Evolutionary conservation across 30 jellyfish, hydroid and myxozoan genomes (phyloP).

Genomic region (Nemopilema nomurai): DNA sequence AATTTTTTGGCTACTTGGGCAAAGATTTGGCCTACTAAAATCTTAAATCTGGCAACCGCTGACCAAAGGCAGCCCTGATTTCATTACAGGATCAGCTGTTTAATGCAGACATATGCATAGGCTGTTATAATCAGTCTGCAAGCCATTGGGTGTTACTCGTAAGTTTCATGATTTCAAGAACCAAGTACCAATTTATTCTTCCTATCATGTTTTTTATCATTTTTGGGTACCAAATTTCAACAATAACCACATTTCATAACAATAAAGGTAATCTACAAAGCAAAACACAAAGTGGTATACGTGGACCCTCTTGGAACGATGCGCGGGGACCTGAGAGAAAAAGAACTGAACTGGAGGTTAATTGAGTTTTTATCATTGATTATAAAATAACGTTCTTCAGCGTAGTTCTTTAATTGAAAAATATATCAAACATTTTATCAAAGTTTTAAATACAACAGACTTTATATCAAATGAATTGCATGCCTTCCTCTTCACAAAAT

Average conservation of each 20-base stretch:
- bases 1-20: too few species aligned
- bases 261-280: conserved; percentile 4
- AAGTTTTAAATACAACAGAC: background rate
- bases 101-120: conserved; percentile 3
- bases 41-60: too few species aligned
- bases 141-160: conserved; percentile 7
- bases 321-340: background rate
- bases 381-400: background rate
- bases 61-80: background rate
- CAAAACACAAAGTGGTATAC: background rate
- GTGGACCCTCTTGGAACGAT: conserved; percentile 8
- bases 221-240: background rate
- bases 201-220: background rate
- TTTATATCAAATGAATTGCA: background rate
- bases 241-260: background rate
- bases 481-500: background rate
- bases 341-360: conserved; percentile 3
- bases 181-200: background rate
- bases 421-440: background rate
- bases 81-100: conserved; percentile 11
- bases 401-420: background rate
- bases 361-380: background rate
- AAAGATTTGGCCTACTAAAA: too few species aligned
- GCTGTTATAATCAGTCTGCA: conserved; percentile 16
- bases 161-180: background rate